A percentile compares a stretch with the other conserved stretches of the same genome.
These are phyloP conservation scores for Chaenocephalus aceratus DNA, from an alignment of 2,113 vertebrate species.

Conservation along the genomic window DNA sequence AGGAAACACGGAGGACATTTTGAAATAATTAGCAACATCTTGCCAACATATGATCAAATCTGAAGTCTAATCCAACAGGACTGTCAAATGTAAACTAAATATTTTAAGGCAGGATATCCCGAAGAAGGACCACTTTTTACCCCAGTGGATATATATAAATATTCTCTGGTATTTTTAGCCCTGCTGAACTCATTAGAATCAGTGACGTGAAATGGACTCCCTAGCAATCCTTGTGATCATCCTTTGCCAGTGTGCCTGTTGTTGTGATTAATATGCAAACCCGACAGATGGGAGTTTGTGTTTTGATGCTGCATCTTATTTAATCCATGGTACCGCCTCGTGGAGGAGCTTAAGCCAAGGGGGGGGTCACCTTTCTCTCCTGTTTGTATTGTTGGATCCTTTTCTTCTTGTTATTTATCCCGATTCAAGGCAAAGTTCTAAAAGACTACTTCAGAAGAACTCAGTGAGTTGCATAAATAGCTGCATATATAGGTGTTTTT, in stretches of 20 bases:
- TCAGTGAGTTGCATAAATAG: slow-evolving; percentile 21
- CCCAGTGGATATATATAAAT: slow-evolving; percentile 5
- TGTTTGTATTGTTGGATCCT: slow-evolving; percentile 3
- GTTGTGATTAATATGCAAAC: slow-evolving; percentile 45
- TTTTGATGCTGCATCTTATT: slow-evolving; percentile 21
- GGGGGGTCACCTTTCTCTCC: slow-evolving; percentile 22
- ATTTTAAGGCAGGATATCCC: slow-evolving; percentile 11
- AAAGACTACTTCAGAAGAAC: slow-evolving; percentile 13
- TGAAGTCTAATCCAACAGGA: slow-evolving; percentile 13
- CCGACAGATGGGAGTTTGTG: slow-evolving; percentile 42
- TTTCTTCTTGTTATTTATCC: slow-evolving; percentile 27
- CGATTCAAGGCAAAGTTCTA: slow-evolving; percentile 13
- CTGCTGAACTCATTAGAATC: slow-evolving; percentile 51
- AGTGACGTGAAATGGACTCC: slow-evolving; percentile 41
- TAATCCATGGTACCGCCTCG: neutral
- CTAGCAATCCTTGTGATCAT: slow-evolving; percentile 38
- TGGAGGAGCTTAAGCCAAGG: neutral
- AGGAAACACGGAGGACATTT: slow-evolving; percentile 15
- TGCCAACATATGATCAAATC: slow-evolving; percentile 19
- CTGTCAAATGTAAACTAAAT: slow-evolving; percentile 11
- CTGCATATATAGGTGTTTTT: slow-evolving; percentile 23
- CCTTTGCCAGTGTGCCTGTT: slow-evolving; percentile 17
- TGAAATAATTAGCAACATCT: slow-evolving; percentile 37
- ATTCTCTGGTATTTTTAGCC: slow-evolving; percentile 46
- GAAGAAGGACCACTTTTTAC: neutral